phyloP scores from a whole-genome alignment of 2,888 invertebrate species.

The Stegophylla sp. region DNA sequence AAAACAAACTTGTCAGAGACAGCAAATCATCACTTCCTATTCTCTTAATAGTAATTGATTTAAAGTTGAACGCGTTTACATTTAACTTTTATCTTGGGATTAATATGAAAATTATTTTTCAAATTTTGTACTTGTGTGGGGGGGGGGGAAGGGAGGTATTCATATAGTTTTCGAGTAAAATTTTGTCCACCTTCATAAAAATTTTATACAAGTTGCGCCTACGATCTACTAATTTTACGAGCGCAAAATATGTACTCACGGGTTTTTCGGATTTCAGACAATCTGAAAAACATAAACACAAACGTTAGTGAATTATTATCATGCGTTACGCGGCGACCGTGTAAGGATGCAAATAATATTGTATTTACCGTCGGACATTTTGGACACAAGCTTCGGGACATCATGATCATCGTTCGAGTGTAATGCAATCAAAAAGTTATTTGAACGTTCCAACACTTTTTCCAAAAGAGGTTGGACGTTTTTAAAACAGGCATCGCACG shows the following conservation, averaged over 20 bases:
- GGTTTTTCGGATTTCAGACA: neutral
- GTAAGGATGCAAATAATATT: neutral
- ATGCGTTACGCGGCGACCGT: neutral
- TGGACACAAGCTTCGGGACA: neutral
- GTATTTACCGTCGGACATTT: slow-evolving; percentile 21
- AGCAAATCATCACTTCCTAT: too few species aligned
- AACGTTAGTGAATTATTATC: neutral
- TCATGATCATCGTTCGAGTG: slow-evolving; percentile 3
- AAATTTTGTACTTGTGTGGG: too few species aligned
- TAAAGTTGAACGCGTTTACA: too few species aligned
- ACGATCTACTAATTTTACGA: too few species aligned
- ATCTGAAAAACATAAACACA: slow-evolving; percentile 24
- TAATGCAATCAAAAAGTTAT: neutral
- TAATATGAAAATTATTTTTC: too few species aligned
- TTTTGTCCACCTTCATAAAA: too few species aligned
- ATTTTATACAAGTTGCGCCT: too few species aligned
- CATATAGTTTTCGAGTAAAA: too few species aligned
- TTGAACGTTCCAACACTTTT: slow-evolving; percentile 60
- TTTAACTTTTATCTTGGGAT: too few species aligned
- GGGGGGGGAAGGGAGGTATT: too few species aligned
- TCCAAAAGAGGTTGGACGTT: slow-evolving; percentile 60
- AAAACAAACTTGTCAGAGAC: too few species aligned
- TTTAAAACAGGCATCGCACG: slow-evolving; percentile 60
- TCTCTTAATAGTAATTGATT: too few species aligned
- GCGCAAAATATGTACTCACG: slow-evolving; percentile 32